These are phyloP conservation scores for Ennomos erosarius DNA, from an alignment of 2,888 invertebrate species.

Conservation along the genomic window DNA sequence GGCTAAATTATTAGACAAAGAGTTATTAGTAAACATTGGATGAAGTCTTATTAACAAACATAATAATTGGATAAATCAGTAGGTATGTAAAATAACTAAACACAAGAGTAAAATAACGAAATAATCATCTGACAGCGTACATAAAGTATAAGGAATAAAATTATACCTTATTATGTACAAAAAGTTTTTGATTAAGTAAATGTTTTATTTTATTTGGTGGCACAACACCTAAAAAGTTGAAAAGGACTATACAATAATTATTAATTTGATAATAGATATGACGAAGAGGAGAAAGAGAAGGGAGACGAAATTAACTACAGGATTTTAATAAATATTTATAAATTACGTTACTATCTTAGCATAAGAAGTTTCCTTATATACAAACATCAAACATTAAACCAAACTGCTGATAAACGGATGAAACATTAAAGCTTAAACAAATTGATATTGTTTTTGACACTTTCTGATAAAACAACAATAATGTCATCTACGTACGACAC, in stretches of 20 bases:
- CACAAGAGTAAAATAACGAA: too few relatives aligned
- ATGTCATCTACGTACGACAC: slow-evolving; percentile 6
- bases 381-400: slow-evolving; percentile 38
- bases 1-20: slow-evolving; percentile 25
- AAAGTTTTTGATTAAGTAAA: too few relatives aligned
- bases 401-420: slow-evolving; percentile 6
- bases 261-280: slow-evolving; percentile 49
- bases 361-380: slow-evolving; percentile 27
- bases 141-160: too few relatives aligned
- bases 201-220: slow-evolving; percentile 48
- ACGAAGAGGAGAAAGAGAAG: slow-evolving; percentile 57
- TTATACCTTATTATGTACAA: too few relatives aligned
- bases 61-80: not conserved
- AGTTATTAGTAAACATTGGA: too few relatives aligned
- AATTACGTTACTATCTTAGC: slow-evolving; percentile 10
- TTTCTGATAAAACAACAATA: not conserved
- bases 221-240: slow-evolving; percentile 48
- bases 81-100: not conserved
- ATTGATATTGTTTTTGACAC: slow-evolving; percentile 10
- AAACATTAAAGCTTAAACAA: slow-evolving; percentile 8
- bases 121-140: too few relatives aligned
- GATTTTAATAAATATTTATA: slow-evolving; percentile 20
- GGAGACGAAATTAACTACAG: slow-evolving; percentile 42
- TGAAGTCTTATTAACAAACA: not conserved
- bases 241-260: slow-evolving; percentile 9